phyloP scores from a whole-genome alignment of 2,888 invertebrate species.

The Embidobia sp. region DNA sequence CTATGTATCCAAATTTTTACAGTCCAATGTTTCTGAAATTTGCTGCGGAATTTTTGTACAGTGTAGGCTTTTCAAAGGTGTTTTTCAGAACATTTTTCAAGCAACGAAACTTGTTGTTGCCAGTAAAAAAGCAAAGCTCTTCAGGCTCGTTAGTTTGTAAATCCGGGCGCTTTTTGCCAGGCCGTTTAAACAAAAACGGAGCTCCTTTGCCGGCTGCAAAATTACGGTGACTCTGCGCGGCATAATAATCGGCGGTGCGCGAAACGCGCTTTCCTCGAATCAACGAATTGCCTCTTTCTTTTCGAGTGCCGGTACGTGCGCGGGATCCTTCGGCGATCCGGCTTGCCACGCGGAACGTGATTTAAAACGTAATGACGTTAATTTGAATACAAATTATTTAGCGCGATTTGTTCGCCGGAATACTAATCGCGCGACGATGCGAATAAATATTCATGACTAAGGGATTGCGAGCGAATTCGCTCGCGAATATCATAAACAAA shows the following conservation, averaged over 20 bases:
- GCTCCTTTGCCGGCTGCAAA: slow-evolving; percentile 1
- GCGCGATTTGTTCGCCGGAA: slow-evolving; percentile 38
- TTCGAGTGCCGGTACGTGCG: slow-evolving; percentile 27
- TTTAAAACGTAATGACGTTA: slow-evolving; percentile 50
- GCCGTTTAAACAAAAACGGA: too few relatives aligned
- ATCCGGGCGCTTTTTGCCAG: too few relatives aligned
- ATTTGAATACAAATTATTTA: slow-evolving; percentile 57
- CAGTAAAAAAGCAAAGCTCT: too few relatives aligned
- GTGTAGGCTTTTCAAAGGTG: too few relatives aligned
- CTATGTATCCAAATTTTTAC: too few relatives aligned
- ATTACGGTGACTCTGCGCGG: slow-evolving; percentile 2
- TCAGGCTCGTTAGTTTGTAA: background rate
- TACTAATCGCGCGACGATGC: slow-evolving; percentile 30
- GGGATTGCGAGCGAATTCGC: slow-evolving; percentile 8
- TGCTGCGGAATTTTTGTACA: too few relatives aligned
- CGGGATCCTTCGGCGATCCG: slow-evolving; percentile 7
- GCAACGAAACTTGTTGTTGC: too few relatives aligned
- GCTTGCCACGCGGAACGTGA: slow-evolving; percentile 34
- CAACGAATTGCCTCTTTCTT: slow-evolving; percentile 32
- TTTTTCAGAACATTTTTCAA: too few relatives aligned
- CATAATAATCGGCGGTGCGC: slow-evolving; percentile 20
- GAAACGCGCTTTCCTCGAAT: slow-evolving; percentile 45
- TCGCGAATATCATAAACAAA: slow-evolving; percentile 40
- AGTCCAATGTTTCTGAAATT: too few relatives aligned
- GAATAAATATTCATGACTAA: slow-evolving; percentile 44